A percentile compares a stretch with the other conserved stretches of the same genome.
These are phyloP conservation scores for Drosophila pandora DNA, from an alignment of 1,140 invertebrate species.

Conservation along the genomic window DNA sequence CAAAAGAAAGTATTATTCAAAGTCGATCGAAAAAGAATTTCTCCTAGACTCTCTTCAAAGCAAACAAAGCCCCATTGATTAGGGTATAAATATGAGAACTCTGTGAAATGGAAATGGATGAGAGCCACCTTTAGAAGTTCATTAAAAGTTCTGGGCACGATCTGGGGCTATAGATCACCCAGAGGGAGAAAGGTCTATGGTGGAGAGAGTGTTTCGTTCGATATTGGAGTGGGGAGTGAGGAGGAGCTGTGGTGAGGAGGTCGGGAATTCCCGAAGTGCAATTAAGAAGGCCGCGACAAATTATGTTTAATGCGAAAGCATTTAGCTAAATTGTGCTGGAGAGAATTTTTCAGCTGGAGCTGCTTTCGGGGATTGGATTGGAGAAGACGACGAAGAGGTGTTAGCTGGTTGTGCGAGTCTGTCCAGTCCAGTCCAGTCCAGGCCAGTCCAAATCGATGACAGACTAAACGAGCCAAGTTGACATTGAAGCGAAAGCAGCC, in stretches of 20 bases:
- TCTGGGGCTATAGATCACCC: conserved; percentile 32
- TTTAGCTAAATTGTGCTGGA: conserved; percentile 49
- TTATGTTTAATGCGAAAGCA: conserved; percentile 56
- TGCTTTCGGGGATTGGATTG: conserved; percentile 23
- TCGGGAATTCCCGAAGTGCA: conserved; percentile 14
- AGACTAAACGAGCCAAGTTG: conserved; percentile 57
- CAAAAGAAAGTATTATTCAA: too few species aligned
- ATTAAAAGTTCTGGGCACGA: conserved; percentile 62
- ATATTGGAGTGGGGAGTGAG: conserved; percentile 1
- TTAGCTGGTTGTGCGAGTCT: conserved; percentile 21
- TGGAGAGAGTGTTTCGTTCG: conserved; percentile 15
- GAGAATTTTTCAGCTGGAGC: conserved; percentile 46
- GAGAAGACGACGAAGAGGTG: conserved; percentile 9
- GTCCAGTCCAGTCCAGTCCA: conserved; percentile 32
- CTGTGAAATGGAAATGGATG: conserved; percentile 44
- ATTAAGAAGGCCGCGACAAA: conserved; percentile 56
- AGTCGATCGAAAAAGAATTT: background rate
- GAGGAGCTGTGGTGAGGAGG: background rate
- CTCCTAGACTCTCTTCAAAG: background rate
- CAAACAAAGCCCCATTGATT: background rate
- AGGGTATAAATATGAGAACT: conserved; percentile 32
- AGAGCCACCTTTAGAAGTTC: conserved; percentile 32
- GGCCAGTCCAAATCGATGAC: conserved; percentile 73
- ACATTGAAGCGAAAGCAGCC: conserved; percentile 76
- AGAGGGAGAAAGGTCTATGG: conserved; percentile 33